Evolutionary conservation across 1,140 invertebrate species (phyloP).

Genomic region (Acromyrmex charruanus): DNA sequence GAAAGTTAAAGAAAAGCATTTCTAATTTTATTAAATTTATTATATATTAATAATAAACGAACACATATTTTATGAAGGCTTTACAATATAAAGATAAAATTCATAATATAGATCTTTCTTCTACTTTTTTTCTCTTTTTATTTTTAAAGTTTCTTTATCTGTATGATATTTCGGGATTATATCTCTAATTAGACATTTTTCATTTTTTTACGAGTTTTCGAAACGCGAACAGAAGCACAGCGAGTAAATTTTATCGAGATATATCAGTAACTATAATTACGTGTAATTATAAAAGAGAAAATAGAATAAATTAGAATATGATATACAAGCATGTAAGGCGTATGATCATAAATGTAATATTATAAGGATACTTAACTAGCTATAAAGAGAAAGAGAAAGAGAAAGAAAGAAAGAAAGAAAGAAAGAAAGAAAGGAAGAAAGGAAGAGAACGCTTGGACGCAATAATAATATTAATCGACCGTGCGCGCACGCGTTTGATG

Average conservation of each 20-base stretch:
- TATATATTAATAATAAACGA: not conserved
- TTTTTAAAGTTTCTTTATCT: not conserved
- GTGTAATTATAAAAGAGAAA: not conserved
- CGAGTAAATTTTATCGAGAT: not conserved
- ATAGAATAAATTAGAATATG: not conserved
- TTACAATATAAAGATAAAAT: not conserved
- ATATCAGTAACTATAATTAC: not conserved
- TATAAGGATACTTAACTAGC: not conserved
- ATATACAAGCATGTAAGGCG: not conserved
- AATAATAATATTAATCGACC: slow-evolving; percentile 52
- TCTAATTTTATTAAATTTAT: not conserved
- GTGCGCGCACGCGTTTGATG: slow-evolving; percentile 47
- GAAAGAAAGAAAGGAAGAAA: not conserved
- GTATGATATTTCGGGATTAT: not conserved
- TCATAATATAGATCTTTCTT: not conserved
- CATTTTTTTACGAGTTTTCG: not conserved
- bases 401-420: not conserved
- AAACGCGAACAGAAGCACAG: not conserved
- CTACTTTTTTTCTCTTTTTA: not conserved
- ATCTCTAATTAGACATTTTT: not conserved
- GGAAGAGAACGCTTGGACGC: not conserved
- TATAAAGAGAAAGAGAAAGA: not conserved
- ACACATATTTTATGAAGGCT: not conserved
- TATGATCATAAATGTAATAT: not conserved
- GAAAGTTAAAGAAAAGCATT: not conserved